Percentiles rank a stretch among this genome's conserved stretches.
Evolutionary conservation across 2,113 vertebrate species (phyloP).

Genomic region (Maccullochella peelii): DNA sequence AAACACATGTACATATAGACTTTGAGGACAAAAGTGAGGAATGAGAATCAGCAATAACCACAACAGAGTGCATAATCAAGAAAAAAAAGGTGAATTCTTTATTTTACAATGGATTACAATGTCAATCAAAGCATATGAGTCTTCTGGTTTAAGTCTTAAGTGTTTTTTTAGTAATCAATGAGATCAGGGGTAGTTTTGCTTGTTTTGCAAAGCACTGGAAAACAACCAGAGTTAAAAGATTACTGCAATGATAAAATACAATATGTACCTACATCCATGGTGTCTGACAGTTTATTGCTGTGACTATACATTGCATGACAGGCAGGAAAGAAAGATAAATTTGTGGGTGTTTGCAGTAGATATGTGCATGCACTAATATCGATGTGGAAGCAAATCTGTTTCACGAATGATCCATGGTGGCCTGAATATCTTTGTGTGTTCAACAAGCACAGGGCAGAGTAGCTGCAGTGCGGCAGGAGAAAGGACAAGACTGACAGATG

Average conservation of each 20-base stretch:
- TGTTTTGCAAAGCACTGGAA: neutral
- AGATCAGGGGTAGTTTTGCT: neutral
- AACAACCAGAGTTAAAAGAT: neutral
- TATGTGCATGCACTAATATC: neutral
- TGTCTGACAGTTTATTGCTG: neutral
- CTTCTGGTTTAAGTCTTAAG: neutral
- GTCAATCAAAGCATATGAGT: neutral
- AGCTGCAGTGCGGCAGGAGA: conserved; percentile 47
- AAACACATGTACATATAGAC: neutral
- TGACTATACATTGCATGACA: neutral
- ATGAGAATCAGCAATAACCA: neutral
- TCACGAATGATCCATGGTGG: conserved; percentile 18
- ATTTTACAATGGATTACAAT: neutral
- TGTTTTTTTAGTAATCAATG: neutral
- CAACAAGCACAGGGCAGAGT: conserved; percentile 10
- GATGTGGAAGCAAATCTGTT: conserved; percentile 15
- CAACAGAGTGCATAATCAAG: neutral
- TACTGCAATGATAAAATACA: neutral
- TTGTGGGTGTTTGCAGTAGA: neutral
- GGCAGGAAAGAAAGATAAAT: neutral
- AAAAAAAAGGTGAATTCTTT: no score
- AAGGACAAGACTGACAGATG: conserved; percentile 41
- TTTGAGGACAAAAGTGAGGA: neutral
- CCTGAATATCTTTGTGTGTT: conserved; percentile 1
- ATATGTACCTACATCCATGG: neutral